Evolutionary conservation across 2,113 vertebrate genomes (phyloP), one percentile per base, ranked within the genome.

Genomic region (Neoarius graeffei): DNA sequence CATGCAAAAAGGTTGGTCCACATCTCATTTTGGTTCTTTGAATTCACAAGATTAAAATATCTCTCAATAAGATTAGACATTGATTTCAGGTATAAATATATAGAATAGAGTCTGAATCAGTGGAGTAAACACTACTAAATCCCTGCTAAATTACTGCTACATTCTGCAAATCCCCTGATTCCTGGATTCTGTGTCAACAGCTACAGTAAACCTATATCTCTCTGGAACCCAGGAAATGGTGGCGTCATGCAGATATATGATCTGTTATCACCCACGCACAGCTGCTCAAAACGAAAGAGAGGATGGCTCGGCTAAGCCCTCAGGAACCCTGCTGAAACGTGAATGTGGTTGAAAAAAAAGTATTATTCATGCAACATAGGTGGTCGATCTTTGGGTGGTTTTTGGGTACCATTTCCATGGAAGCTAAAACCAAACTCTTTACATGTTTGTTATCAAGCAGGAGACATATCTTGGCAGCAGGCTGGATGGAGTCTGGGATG

Each of bases 211-310:
- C 2, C 1, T 54, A 5, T 27, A 69, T 71, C n/a, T 73, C 56
- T 82, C 66, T 50, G 59, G 59, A 86, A 66, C 42, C 42, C 66
- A 50, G 79, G 86, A 87, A 87, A 81, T 20, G 30, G 52, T 17
- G 57, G 80, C 7, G 35, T 79, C 20, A 14, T 2, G 60, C 64
- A 60, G 86, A 87, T 59, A 81, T 60, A 87, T 82, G 42, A 87
- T 87, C 64, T 19, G 66, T 73, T 74, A 71, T 82, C 86, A 69
- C 86, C 66, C 79, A 83, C 86, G 35, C 86, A 87, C 86, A 87
- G 66, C 54, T 82, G 80, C 67, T 59, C 30, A 20, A 48, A 42
- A 3, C 7, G 10, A 62, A 64, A 81, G 62, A 42, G 8, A 48
- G 60, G 60, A 79, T 35, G 62, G 42, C 73, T 67, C 25, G 25